These are phyloP conservation scores for Trinectes maculatus DNA, from an alignment of 2,113 vertebrate species.

Conservation along the genomic window DNA sequence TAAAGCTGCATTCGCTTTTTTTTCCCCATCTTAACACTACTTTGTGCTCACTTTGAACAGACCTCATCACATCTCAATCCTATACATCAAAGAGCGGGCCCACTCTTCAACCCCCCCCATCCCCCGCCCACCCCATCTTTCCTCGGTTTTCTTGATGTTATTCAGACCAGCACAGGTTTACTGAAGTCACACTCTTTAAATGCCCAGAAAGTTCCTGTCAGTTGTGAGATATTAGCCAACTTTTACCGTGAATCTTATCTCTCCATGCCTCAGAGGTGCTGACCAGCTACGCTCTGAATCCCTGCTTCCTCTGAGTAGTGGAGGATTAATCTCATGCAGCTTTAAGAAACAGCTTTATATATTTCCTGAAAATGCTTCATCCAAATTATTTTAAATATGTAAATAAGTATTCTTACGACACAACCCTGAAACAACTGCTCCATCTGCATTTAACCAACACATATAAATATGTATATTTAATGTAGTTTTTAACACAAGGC, in stretches of 20 bases:
- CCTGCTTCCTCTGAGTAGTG: constrained; percentile 41
- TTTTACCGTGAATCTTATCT: constrained; percentile 72
- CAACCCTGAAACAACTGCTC: background rate
- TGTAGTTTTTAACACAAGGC: no score
- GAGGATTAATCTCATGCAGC: constrained; percentile 33
- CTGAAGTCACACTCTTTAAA: constrained; percentile 75
- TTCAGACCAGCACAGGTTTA: constrained; percentile 76
- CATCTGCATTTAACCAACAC: background rate
- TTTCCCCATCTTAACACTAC: constrained; percentile 79
- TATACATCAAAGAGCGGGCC: constrained; percentile 79
- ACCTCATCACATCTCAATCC: constrained; percentile 82
- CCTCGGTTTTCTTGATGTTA: constrained; percentile 72
- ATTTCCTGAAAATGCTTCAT: constrained; percentile 21
- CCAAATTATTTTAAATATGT: background rate
- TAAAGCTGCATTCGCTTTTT: constrained; percentile 81
- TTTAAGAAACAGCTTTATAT: constrained; percentile 9
- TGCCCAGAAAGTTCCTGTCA: constrained; percentile 72
- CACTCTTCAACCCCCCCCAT: constrained; percentile 17
- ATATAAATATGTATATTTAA: constrained; percentile 32
- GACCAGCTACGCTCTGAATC: constrained; percentile 40
- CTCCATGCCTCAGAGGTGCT: constrained; percentile 52
- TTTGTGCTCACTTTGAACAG: constrained; percentile 81
- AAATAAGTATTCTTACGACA: no score
- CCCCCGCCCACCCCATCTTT: constrained; percentile 39
- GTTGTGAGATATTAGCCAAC: constrained; percentile 66